Evolutionary conservation across 2,797 vertebrate genomes (phyloP).

Genomic region (Capromys pilorides): DNA sequence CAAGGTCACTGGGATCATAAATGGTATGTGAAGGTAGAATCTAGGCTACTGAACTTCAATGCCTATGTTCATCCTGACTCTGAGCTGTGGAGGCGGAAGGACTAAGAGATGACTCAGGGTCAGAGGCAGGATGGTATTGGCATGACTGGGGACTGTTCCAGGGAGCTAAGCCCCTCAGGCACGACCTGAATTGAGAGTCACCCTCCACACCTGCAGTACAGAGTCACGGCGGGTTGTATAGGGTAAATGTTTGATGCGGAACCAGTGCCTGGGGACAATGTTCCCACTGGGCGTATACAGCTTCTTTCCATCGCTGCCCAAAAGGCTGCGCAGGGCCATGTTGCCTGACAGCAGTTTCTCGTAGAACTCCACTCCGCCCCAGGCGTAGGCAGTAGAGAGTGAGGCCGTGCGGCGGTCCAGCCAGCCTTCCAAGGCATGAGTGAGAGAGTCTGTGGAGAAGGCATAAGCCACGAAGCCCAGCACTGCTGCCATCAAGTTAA

Average conservation of each 20-base stretch:
- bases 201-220: constrained; percentile 87
- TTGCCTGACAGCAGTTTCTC: constrained; percentile 93
- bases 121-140: neutral
- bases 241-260: constrained; percentile 91
- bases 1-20: neutral
- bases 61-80: neutral
- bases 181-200: constrained; percentile 60
- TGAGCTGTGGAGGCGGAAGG: neutral
- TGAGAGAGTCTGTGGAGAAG: constrained; percentile 88
- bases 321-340: constrained; percentile 88
- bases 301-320: constrained; percentile 90
- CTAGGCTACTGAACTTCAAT: neutral
- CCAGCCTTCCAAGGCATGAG: constrained; percentile 89
- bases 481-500: constrained; percentile 85
- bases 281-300: constrained; percentile 93
- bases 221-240: constrained; percentile 92
- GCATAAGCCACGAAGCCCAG: constrained; percentile 88
- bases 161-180: constrained; percentile 34
- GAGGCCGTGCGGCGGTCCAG: constrained; percentile 88
- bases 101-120: neutral
- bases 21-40: neutral
- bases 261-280: constrained; percentile 89
- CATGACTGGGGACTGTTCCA: neutral
- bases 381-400: constrained; percentile 89
- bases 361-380: constrained; percentile 95